Conservation (phyloP, 2,113 vertebrate genomes). For the Pitta sordida region DNA sequence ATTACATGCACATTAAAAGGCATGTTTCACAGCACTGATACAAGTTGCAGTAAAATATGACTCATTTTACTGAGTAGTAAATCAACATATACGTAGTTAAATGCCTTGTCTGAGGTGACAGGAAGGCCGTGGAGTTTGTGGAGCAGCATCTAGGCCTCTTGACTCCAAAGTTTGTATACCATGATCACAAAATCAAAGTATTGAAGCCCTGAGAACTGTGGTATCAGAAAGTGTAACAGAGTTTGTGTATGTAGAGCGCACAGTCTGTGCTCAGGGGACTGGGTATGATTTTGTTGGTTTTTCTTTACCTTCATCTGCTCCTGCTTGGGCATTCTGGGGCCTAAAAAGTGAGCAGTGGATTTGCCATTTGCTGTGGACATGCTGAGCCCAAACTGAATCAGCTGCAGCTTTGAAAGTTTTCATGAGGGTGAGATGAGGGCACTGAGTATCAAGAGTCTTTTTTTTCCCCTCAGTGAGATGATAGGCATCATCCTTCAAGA, state of each 20-base stretch:
- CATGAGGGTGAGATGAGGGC: neutral
- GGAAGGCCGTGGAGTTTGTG: neutral
- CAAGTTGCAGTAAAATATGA: neutral
- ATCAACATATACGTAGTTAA: neutral
- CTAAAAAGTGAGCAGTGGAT: neutral
- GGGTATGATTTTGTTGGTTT: neutral
- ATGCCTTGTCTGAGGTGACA: neutral
- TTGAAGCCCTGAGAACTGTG: neutral
- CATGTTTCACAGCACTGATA: neutral
- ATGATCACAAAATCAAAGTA: neutral
- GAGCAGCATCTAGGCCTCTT: neutral
- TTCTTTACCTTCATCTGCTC: neutral
- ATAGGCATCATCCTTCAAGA: neutral
- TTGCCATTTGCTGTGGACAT: neutral
- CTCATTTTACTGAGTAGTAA: neutral
- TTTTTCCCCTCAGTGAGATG: neutral
- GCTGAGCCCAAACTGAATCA: neutral
- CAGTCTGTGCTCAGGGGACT: neutral
- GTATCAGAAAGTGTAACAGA: neutral
- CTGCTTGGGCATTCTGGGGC: neutral
- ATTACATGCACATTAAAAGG: neutral
- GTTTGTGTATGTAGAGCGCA: accelerated
- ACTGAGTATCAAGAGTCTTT: neutral
- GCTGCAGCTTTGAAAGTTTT: neutral
- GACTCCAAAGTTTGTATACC: neutral